Evolutionary conservation across 2,113 vertebrate species (phyloP).

Genomic region (Phainopepla nitens): DNA sequence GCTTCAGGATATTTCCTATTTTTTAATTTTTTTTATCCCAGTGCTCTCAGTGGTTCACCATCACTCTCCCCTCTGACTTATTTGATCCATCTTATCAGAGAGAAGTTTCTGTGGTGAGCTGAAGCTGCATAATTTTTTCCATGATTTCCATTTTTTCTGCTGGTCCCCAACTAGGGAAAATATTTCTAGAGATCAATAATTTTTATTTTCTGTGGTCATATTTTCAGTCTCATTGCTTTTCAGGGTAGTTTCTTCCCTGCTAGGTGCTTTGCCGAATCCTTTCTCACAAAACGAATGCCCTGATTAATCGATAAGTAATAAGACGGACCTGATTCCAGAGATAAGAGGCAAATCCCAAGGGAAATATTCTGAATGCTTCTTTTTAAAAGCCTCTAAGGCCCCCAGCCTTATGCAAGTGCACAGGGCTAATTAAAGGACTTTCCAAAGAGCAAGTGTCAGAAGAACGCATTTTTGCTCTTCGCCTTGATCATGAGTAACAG

Average conservation of each 20-base stretch:
- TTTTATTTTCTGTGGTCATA: background rate
- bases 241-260: background rate
- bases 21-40: background rate
- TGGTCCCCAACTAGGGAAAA: background rate
- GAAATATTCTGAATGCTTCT: background rate
- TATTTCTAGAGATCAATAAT: background rate
- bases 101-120: background rate
- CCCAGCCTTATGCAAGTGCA: background rate
- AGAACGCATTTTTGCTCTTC: background rate
- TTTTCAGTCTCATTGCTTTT: conserved; percentile 15
- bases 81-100: background rate
- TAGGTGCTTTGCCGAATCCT: background rate
- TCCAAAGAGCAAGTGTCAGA: background rate
- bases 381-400: background rate
- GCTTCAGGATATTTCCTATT: background rate
- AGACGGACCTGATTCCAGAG: background rate
- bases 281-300: background rate
- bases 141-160: background rate
- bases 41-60: background rate
- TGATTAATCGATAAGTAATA: background rate
- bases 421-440: background rate
- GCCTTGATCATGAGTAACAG: background rate
- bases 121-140: background rate
- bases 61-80: background rate
- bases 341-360: background rate